Evolutionary conservation across 2,797 vertebrate species (phyloP).

Genomic region (Aselliscus stoliczkanus): DNA sequence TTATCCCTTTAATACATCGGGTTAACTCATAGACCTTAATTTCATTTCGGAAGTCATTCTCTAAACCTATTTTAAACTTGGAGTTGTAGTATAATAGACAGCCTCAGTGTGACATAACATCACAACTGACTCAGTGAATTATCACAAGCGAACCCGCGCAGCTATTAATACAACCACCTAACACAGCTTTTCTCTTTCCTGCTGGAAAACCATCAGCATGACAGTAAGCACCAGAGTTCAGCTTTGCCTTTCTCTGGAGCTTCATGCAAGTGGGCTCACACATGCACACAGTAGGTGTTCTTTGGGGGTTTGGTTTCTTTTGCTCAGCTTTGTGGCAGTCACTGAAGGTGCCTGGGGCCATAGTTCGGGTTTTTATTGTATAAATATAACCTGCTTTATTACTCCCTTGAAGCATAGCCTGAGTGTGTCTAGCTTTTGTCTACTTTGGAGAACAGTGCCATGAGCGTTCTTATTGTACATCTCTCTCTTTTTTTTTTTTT

Average conservation of each 20-base stretch:
- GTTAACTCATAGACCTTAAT: background rate
- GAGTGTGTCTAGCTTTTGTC: background rate
- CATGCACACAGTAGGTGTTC: background rate
- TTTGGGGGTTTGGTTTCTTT: background rate
- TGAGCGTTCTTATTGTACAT: background rate
- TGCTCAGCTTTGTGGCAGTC: background rate
- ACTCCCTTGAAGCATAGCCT: background rate
- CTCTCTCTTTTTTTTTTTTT: no score
- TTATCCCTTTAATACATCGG: background rate
- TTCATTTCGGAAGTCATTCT: background rate
- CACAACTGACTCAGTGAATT: background rate
- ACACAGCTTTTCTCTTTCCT: background rate
- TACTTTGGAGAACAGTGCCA: background rate
- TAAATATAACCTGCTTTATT: background rate
- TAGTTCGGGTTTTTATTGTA: background rate
- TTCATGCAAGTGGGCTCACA: background rate
- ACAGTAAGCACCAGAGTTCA: background rate
- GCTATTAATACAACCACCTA: background rate
- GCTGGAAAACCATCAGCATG: background rate
- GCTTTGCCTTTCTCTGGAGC: background rate
- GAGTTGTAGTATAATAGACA: background rate
- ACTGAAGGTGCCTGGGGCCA: background rate
- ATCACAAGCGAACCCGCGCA: background rate
- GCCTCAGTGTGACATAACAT: background rate
- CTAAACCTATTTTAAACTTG: background rate